phyloP scores from a whole-genome alignment of 2,113 vertebrate genomes.

The Arizona elegans region DNA sequence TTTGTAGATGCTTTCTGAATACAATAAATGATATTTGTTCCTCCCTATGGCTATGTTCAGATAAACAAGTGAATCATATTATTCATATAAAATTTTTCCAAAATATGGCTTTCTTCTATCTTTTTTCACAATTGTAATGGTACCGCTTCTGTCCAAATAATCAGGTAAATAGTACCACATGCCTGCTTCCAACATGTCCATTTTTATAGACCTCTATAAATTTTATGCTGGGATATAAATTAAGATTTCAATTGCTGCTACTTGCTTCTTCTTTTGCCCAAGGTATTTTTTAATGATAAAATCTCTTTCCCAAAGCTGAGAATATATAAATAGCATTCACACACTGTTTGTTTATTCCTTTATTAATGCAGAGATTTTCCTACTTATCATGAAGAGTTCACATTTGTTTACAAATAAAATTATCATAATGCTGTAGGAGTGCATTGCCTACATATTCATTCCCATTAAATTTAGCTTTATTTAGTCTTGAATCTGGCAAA shows the following conservation, averaged over 20 bases:
- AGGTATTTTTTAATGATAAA: constrained; percentile 61
- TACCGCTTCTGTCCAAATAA: constrained; percentile 60
- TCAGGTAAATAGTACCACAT: constrained; percentile 51
- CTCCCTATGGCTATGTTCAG: neutral
- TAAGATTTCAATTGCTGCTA: constrained; percentile 60
- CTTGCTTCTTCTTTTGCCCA: constrained; percentile 61
- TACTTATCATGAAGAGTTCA: constrained; percentile 50
- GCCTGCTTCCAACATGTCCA: constrained; percentile 55
- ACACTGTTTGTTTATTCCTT: constrained; percentile 60
- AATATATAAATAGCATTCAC: constrained; percentile 62
- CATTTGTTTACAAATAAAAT: constrained; percentile 38
- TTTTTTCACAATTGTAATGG: constrained; percentile 38
- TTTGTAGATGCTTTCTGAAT: neutral
- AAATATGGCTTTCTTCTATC: constrained; percentile 12
- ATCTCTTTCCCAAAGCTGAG: constrained; percentile 50
- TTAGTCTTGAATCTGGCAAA: constrained; percentile 47
- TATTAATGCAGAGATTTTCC: constrained; percentile 64
- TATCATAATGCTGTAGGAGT: constrained; percentile 43
- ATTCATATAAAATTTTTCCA: neutral
- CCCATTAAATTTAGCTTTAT: constrained; percentile 66
- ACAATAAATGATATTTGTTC: neutral
- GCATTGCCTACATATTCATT: constrained; percentile 52
- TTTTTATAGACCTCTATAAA: constrained; percentile 64
- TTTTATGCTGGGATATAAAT: constrained; percentile 68
- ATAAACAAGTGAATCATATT: neutral